A percentile compares a stretch with the other conserved stretches of the same genome.
These are phyloP conservation scores for Pammene fasciana DNA, from an alignment of 2,888 invertebrate genomes.

Conservation along the genomic window DNA sequence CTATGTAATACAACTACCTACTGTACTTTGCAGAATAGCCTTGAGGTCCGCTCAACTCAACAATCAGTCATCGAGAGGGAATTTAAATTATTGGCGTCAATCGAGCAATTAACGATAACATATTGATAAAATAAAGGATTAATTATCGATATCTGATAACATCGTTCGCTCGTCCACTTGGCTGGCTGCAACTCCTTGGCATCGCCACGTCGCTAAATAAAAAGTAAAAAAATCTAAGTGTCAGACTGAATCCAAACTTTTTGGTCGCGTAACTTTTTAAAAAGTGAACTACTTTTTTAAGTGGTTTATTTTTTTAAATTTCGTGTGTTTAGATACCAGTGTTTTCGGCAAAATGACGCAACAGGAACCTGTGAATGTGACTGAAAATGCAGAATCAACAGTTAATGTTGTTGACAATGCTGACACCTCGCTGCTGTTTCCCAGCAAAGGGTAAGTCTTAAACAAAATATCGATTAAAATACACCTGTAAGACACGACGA, in stretches of 20 bases:
- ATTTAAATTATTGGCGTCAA: slow-evolving; percentile 53
- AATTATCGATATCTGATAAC: slow-evolving; percentile 66
- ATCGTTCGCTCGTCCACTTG: slow-evolving; percentile 62
- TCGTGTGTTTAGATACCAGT: slow-evolving; percentile 49
- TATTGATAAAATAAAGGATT: slow-evolving; percentile 69
- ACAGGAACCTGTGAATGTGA: slow-evolving; percentile 65
- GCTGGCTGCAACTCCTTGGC: slow-evolving; percentile 60
- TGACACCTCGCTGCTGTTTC: slow-evolving; percentile 26
- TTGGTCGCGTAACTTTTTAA: slow-evolving; percentile 37
- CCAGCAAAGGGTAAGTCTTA: slow-evolving; percentile 39
- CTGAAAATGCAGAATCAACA: slow-evolving; percentile 49
- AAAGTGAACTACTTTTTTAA: slow-evolving; percentile 41
- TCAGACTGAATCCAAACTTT: neutral
- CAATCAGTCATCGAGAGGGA: slow-evolving; percentile 44
- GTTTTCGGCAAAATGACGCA: slow-evolving; percentile 60
- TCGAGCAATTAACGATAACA: slow-evolving; percentile 63
- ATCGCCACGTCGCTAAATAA: slow-evolving; percentile 34
- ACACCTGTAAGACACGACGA: neutral
- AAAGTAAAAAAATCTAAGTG: slow-evolving; percentile 43
- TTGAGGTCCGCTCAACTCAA: slow-evolving; percentile 17
- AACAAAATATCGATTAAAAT: neutral
- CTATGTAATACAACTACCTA: too few species aligned
- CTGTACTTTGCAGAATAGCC: slow-evolving; percentile 22
- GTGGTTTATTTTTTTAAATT: slow-evolving; percentile 29
- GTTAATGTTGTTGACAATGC: slow-evolving; percentile 43